A percentile compares a stretch with the other conserved stretches of the same genome.
phyloP scores from a whole-genome alignment of 1,140 invertebrate genomes.

The Meloidogyne chitwoodi region DNA sequence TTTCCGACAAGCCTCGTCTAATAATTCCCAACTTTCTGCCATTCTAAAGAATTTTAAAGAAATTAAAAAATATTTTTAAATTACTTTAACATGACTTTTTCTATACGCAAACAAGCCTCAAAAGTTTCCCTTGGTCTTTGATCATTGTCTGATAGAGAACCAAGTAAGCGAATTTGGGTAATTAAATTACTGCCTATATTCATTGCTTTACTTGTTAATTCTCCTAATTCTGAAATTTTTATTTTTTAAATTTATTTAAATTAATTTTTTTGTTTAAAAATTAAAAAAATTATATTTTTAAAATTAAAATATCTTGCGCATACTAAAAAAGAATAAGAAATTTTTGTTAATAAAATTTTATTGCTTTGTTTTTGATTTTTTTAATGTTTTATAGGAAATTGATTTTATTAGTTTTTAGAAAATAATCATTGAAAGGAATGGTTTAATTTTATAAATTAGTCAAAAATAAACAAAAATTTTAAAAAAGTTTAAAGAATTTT shows the following conservation, averaged over 20 bases:
- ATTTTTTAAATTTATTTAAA: slow-evolving; percentile 4
- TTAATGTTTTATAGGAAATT: too few species aligned
- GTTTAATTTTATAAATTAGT: too few species aligned
- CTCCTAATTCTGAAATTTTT: slow-evolving; percentile 37
- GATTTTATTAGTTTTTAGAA: too few species aligned
- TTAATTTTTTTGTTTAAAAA: not conserved
- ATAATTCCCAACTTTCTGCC: slow-evolving; percentile 68
- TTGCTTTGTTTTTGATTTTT: not conserved
- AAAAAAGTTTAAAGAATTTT: too few species aligned
- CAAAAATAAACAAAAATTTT: too few species aligned
- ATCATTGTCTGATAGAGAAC: slow-evolving; percentile 49
- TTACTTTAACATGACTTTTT: slow-evolving; percentile 53
- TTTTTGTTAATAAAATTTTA: not conserved
- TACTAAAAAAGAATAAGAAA: not conserved
- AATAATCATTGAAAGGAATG: too few species aligned
- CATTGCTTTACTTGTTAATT: slow-evolving; percentile 44
- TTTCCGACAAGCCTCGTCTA: slow-evolving; percentile 64
- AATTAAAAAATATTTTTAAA: too few species aligned
- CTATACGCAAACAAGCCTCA: slow-evolving; percentile 49
- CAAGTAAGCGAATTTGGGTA: slow-evolving; percentile 49
- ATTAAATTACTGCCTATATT: slow-evolving; percentile 52
- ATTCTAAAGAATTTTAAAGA: slow-evolving; percentile 61
- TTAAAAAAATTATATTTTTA: not conserved
- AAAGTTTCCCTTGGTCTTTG: slow-evolving; percentile 44
- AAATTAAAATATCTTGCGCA: not conserved